Base-by-base conservation (phyloP, 92 coral and sea anemone genomes). In the Palythoa grandis region DNA sequence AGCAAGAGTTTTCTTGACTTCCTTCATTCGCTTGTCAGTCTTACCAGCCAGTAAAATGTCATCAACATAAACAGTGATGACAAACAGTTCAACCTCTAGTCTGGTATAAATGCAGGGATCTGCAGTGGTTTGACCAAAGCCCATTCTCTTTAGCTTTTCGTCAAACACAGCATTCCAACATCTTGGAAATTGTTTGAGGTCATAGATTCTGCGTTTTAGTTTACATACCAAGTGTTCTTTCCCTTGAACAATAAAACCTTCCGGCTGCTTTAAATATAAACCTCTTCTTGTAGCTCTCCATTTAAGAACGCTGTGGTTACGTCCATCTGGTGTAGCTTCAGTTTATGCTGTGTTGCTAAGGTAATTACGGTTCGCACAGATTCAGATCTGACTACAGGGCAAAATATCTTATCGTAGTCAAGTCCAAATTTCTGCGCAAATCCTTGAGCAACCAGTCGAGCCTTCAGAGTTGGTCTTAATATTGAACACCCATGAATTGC, bases 211-310 rank as follows among this genome's bases (percentile, higher is more conserved):
- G 13, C 52, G 10, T 14, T 39, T 37, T 23, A 86, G 60, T 65
- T 43, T 86, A 38, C 85, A 86, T 1, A 86, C 89, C 9, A 77
- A 73, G 25, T 86, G 89, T n/a, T 86, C 85, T 47, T 77, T 78
- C 23, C 89, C 89, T 78, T 86, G 37, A n/a, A 9, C 74, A 2
- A 29, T 78, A 56, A 87, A 90, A 16, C 91, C 91, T 47, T 87
- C 93, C 20, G 90, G 91, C 29, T 90, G 93, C n/a, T n/a, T 76
- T 83, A 83, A 88, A 90, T 88, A 38, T 88, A 90, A 4, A 89
- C 86, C 78, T 85, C 85, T 60, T 85, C 88, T 24, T 85, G 37
- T 3, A 85, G 76, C 5, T 89, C 93, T 73, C 93, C 93, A 69
- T 90, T 90, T 37, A 90, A 70, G 68, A 90, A 90, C 4, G 93